Evolutionary conservation across 1,140 invertebrate species (phyloP).

Genomic region (Drosophila sp.): DNA sequence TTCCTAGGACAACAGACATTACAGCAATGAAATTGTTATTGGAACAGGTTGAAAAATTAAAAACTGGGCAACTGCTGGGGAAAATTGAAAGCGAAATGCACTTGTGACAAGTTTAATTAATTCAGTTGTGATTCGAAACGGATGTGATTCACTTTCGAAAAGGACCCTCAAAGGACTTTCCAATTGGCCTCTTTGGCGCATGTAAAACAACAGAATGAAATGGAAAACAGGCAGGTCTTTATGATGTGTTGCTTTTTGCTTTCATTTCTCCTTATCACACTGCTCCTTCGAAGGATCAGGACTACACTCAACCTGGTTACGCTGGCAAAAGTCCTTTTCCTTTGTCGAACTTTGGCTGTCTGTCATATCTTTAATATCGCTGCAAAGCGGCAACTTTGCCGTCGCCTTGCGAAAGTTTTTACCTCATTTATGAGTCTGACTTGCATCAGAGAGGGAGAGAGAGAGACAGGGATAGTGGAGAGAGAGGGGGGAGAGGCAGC

Average conservation of each 20-base stretch:
- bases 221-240: slow-evolving; percentile 10
- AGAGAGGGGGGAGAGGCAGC: no score
- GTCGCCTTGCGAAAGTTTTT: slow-evolving; percentile 55
- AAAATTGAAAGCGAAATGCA: slow-evolving; percentile 48
- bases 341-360: slow-evolving; percentile 70
- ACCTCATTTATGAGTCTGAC: slow-evolving; percentile 25
- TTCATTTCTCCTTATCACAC: no score
- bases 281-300: no score
- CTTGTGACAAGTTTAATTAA: slow-evolving; percentile 61
- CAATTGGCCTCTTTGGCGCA: slow-evolving; percentile 44
- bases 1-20: slow-evolving; percentile 35
- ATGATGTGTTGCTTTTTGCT: slow-evolving; percentile 10
- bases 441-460: neutral
- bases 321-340: slow-evolving; percentile 14
- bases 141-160: slow-evolving; percentile 18
- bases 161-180: slow-evolving; percentile 27
- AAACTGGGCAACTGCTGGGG: no score
- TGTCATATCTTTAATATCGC: slow-evolving; percentile 68
- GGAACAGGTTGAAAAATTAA: neutral
- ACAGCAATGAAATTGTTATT: neutral
- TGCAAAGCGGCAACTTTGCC: slow-evolving; percentile 62
- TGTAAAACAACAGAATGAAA: slow-evolving; percentile 27
- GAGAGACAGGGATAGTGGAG: no score
- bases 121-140: slow-evolving; percentile 52
- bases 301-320: slow-evolving; percentile 36